These are phyloP conservation scores for Mormyrus iriodes DNA, from an alignment of 2,113 vertebrate species.

Conservation along the genomic window DNA sequence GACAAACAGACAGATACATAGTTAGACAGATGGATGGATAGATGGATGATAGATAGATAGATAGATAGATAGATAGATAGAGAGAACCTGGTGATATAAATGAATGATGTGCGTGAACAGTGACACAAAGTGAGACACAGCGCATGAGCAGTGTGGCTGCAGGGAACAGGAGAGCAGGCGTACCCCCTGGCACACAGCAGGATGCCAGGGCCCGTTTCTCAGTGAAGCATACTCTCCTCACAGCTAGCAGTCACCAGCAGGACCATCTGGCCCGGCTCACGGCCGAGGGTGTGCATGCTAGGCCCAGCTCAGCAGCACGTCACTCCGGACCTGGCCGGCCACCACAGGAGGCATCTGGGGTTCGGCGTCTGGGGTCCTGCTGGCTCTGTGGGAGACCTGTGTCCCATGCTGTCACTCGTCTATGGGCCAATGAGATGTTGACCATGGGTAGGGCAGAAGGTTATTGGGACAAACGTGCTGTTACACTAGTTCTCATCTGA, in stretches of 20 bases:
- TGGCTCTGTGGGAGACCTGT: not conserved
- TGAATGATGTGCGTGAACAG: not conserved
- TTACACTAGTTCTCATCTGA: not conserved
- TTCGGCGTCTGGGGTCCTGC: not conserved
- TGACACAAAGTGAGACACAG: not conserved
- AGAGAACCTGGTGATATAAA: not conserved
- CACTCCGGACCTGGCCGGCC: slow-evolving; percentile 19
- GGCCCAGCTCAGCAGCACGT: slow-evolving; percentile 30
- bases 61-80: no score
- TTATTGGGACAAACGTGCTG: not conserved
- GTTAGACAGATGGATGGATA: not conserved
- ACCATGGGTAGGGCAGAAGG: not conserved
- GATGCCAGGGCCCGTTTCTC: not conserved
- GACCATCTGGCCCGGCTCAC: slow-evolving; percentile 45
- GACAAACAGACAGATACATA: not conserved
- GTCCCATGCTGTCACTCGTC: not conserved
- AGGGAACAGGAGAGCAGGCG: not conserved
- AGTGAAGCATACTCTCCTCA: not conserved
- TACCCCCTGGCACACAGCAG: not conserved
- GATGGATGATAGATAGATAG: no score
- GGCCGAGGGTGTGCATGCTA: slow-evolving; percentile 43
- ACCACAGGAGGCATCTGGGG: slow-evolving; percentile 8
- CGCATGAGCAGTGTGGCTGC: not conserved
- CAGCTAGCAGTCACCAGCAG: slow-evolving; percentile 44
- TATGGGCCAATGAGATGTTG: not conserved